A percentile compares a stretch with the other conserved stretches of the same genome.
These are phyloP conservation scores for Onychostoma macrolepis DNA, from an alignment of 2,113 vertebrate genomes.

Conservation along the genomic window DNA sequence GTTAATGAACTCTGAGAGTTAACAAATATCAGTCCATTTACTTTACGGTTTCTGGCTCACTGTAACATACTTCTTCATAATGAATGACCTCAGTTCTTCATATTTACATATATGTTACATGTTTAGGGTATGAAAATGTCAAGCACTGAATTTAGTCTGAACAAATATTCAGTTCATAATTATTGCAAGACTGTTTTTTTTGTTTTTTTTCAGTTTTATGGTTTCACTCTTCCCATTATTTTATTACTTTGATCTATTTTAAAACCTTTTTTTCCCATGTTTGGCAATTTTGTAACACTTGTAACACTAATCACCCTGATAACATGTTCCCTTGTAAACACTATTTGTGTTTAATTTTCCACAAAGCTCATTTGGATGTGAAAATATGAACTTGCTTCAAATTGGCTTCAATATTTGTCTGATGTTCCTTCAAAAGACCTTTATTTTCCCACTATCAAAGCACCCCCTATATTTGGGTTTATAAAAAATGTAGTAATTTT, in stretches of 20 bases:
- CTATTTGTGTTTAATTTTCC: not conserved
- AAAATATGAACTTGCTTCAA: not conserved
- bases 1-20: conserved; percentile 1
- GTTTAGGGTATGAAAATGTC: not conserved
- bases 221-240: not conserved
- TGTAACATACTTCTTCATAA: not conserved
- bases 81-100: not conserved
- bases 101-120: not conserved
- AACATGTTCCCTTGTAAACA: not conserved
- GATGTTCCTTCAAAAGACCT: not conserved
- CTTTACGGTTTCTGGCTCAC: not conserved
- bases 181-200: not conserved
- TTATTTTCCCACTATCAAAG: not conserved
- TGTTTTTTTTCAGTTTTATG: too few species aligned
- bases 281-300: not conserved
- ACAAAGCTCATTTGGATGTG: not conserved
- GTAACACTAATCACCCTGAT: not conserved
- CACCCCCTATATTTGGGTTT: not conserved
- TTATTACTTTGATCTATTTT: not conserved
- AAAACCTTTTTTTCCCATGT: not conserved
- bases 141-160: not conserved
- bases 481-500: not conserved
- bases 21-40: not conserved
- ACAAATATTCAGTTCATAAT: not conserved
- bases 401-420: not conserved